Percentiles rank a stretch among this genome's conserved stretches.
phyloP scores from a whole-genome alignment of 2,797 vertebrate genomes.

The Oryzias sinensis region DNA sequence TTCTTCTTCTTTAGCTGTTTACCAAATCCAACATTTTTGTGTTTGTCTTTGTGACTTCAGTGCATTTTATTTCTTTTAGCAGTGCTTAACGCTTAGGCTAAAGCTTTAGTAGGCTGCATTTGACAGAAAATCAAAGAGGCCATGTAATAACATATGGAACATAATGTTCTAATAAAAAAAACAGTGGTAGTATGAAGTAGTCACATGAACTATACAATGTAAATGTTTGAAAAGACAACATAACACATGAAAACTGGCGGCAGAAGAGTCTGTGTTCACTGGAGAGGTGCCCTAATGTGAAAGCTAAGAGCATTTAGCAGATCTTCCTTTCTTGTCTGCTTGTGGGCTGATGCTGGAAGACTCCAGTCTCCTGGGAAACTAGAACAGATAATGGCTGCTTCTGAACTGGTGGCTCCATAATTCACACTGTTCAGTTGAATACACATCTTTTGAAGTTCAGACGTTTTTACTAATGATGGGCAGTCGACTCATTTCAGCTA shows the following conservation, averaged over 20 bases:
- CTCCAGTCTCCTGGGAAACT: slow-evolving; percentile 40
- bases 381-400: slow-evolving; percentile 30
- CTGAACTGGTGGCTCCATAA: slow-evolving; percentile 43
- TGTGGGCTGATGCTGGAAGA: slow-evolving; percentile 56
- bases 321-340: slow-evolving; percentile 72
- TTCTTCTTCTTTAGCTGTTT: no score
- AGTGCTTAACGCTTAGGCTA: no score
- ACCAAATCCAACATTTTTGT: no score
- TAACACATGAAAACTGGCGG: slow-evolving; percentile 7
- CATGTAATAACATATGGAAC: no score
- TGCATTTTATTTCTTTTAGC: no score
- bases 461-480: background rate
- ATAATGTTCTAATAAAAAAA: no score
- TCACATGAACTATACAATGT: no score
- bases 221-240: no score
- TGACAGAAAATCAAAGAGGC: no score
- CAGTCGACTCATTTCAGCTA: background rate
- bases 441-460: slow-evolving; percentile 28
- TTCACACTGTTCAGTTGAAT: slow-evolving; percentile 15
- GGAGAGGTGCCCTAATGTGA: slow-evolving; percentile 43
- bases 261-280: slow-evolving; percentile 29
- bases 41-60: no score
- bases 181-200: no score
- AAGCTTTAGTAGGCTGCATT: no score
- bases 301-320: slow-evolving; percentile 44